Base-by-base conservation (phyloP, 1,140 invertebrate genomes). In the Lasioglossum baleicum region DNA sequence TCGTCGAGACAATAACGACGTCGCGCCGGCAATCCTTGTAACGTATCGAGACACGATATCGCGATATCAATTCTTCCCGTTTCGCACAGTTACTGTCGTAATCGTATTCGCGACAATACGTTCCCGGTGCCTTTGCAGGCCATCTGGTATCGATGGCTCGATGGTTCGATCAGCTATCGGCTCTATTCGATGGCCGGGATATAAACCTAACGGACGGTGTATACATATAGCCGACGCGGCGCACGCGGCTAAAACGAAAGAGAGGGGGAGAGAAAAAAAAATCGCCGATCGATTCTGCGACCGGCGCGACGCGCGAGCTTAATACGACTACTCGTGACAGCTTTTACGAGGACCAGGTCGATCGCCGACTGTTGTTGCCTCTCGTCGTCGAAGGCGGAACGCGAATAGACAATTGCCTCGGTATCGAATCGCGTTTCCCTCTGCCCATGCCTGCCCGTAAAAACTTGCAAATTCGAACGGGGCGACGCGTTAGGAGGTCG, bases 81-180 rank as follows among this genome's bases (percentile, higher is more conserved):
- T 64, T 63, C 42, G 60, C 42, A 11, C 44, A 61, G n/a, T 78
- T 53, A 64, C 68, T 35, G 35, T 78, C 75, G 75, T 78, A 78
- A 78, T 70, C 75, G 75, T 72, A 78, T 78, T 72, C 75, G 75
- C 75, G 75, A 78, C 75, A 31, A 78, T 78, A 72, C 66, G 44
- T 44, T 63, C 20, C 20, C 20, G 20, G 13, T 11, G 51, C 75
- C 66, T 76, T 68, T 69, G 65, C 20, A 60, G 22, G 22, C 17
- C 22, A 2, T 11, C 40, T 48, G 44, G 44, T 48, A 48, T 48
- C 44, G 44, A 48, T 48, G 17, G 8, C 2, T 64, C 31, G 22
- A 40, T 15, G 4, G 31, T n/a, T 60, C 75, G 75, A 71, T 64
- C 60, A 40, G 31, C 60, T 67, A 78, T 78, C 53, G 60, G 58